phyloP scores from a whole-genome alignment of 2,888 invertebrate genomes.

The Lamproptera curius region DNA sequence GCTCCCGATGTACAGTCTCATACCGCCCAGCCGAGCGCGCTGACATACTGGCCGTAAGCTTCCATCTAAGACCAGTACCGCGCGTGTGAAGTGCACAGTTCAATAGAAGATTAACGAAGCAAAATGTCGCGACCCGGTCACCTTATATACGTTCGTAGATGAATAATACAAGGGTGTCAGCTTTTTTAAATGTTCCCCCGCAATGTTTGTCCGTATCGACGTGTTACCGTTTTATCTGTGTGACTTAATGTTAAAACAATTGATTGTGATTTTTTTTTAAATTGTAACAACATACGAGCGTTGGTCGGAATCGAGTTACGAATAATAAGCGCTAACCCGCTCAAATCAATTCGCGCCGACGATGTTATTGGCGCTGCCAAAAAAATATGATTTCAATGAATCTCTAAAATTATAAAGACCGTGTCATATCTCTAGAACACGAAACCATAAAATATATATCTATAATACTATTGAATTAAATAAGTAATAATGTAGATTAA shows the following conservation, averaged over 20 bases:
- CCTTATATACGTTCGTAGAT: constrained; percentile 66
- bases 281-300: not conserved
- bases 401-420: constrained; percentile 8
- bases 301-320: constrained; percentile 28
- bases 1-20: constrained; percentile 46
- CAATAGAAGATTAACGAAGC: constrained; percentile 26
- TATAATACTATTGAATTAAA: no score
- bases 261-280: not conserved
- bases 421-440: not conserved
- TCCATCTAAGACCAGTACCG: constrained; percentile 30
- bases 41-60: constrained; percentile 50
- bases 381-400: constrained; percentile 25
- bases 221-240: constrained; percentile 28
- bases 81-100: constrained; percentile 48
- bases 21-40: constrained; percentile 52
- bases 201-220: constrained; percentile 47
- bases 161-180: constrained; percentile 54
- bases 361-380: constrained; percentile 30
- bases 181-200: constrained; percentile 47
- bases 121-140: constrained; percentile 34
- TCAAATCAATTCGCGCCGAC: constrained; percentile 31
- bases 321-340: constrained; percentile 17
- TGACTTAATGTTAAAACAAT: constrained; percentile 2
- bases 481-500: no score
- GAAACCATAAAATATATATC: no score